Conservation (phyloP, 2,113 vertebrate genomes). For the Castor canadensis region DNA sequence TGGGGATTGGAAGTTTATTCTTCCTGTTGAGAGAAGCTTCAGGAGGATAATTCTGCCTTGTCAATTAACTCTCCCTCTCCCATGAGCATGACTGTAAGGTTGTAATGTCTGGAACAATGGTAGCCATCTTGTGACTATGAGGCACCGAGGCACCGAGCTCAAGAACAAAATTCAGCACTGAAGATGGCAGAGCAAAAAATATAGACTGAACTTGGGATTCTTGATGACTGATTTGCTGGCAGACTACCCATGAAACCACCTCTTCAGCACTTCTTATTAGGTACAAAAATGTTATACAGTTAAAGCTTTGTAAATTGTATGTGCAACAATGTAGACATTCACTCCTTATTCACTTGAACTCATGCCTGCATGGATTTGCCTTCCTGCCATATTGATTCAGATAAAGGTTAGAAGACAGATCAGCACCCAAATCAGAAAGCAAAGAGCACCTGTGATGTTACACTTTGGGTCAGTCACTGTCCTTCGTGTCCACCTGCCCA, state of each 20-base stretch:
- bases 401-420: no score
- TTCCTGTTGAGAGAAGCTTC: not conserved
- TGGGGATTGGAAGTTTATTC: not conserved
- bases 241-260: not conserved
- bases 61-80: not conserved
- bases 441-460: not conserved
- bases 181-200: not conserved
- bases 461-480: not conserved
- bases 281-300: not conserved
- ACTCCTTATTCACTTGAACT: not conserved
- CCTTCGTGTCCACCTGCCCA: no score
- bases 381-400: not conserved
- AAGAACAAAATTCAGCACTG: not conserved
- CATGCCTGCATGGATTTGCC: not conserved
- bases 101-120: not conserved
- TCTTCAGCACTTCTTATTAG: not conserved
- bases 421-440: not conserved
- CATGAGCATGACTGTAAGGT: not conserved
- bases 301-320: not conserved
- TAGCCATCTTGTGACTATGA: not conserved
- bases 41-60: not conserved
- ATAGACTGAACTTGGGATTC: not conserved
- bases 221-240: not conserved
- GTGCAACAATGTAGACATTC: not conserved
- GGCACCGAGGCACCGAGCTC: not conserved